These are phyloP conservation scores for Synergus japonicus DNA, from an alignment of 2,888 invertebrate species.

Conservation along the genomic window DNA sequence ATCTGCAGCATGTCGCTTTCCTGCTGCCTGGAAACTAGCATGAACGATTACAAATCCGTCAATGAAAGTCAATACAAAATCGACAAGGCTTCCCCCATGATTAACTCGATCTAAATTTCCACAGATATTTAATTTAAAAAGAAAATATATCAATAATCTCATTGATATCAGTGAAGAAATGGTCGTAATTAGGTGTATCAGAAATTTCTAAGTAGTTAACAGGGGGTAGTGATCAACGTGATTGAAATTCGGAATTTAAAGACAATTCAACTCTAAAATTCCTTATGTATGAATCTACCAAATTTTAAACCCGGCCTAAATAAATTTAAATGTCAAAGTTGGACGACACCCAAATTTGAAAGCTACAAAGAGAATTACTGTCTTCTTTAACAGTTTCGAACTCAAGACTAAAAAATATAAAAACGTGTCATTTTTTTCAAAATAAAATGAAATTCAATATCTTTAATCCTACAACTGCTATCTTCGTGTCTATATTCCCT, in stretches of 20 bases:
- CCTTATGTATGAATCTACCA: neutral
- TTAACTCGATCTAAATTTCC: neutral
- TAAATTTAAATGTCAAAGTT: constrained; percentile 6
- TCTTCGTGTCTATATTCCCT: no score
- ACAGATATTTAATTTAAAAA: neutral
- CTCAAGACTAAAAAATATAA: neutral
- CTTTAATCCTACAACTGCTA: neutral
- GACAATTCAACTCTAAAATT: neutral
- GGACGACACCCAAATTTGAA: neutral
- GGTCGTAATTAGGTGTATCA: neutral
- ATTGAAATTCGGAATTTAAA: neutral
- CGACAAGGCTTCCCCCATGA: neutral
- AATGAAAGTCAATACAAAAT: neutral
- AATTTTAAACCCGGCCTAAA: neutral
- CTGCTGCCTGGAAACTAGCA: constrained; percentile 44
- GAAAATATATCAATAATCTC: neutral
- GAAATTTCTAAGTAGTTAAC: neutral
- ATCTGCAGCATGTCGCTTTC: constrained; percentile 60
- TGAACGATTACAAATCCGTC: constrained; percentile 25
- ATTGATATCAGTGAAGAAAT: neutral
- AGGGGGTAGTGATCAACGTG: no score
- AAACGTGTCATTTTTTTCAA: neutral
- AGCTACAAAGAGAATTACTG: neutral
- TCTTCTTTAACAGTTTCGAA: neutral
- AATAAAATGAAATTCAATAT: neutral